Evolutionary conservation across 2,113 vertebrate species (phyloP).

Genomic region (Phocoena sinus): DNA sequence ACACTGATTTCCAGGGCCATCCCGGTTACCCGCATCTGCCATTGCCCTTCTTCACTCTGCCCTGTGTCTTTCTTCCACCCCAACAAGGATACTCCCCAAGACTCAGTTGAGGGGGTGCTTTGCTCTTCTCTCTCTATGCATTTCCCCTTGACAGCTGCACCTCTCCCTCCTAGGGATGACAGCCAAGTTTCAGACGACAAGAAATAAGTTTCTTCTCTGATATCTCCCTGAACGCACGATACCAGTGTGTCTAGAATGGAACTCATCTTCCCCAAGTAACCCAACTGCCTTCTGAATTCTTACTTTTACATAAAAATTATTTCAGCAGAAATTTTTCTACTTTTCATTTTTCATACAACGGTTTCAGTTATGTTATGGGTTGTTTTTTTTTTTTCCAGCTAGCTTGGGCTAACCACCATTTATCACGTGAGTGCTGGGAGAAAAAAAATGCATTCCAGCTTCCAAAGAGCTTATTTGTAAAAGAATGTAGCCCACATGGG

Average conservation of each 20-base stretch:
- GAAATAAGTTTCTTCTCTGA: background rate
- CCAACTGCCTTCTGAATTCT: background rate
- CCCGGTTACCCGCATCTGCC: background rate
- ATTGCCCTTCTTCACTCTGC: background rate
- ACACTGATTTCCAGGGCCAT: background rate
- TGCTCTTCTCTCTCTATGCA: background rate
- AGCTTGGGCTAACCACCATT: background rate
- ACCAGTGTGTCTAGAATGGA: background rate
- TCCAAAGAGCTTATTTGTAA: conserved; percentile 10
- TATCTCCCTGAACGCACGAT: background rate
- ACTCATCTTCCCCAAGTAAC: background rate
- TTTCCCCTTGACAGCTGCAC: background rate
- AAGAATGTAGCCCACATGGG: background rate
- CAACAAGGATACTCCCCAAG: background rate
- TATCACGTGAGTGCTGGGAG: background rate
- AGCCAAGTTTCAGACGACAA: background rate
- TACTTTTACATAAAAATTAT: background rate
- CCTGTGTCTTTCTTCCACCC: background rate
- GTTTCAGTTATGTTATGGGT: background rate
- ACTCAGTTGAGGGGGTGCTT: background rate
- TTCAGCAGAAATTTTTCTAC: background rate
- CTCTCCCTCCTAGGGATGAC: background rate
- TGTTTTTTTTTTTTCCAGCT: background rate
- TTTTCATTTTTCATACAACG: background rate
- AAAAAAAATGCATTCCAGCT: background rate